Base-by-base conservation (phyloP, 2,888 invertebrate species). In the Azorinus chamasolen region DNA sequence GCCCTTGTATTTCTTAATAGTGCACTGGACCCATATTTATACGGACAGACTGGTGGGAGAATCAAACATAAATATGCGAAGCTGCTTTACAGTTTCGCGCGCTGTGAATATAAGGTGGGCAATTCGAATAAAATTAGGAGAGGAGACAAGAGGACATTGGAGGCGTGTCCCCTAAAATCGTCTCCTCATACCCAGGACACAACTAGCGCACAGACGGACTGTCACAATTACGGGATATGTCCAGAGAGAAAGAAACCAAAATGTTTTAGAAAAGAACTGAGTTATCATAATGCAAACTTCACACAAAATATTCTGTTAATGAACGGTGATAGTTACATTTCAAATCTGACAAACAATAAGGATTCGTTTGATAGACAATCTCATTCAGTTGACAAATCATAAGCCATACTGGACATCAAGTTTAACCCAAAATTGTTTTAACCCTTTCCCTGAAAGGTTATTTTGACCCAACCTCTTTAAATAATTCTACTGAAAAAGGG, bases 1-100 rank as follows among this genome's bases (percentile, higher is more conserved):
- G 88, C 88, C 61, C 80, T 89, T 22, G 84, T 89, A 55, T 89
- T 88, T 79, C 85, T 89, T 4, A 89, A 89, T 77, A 87, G 88
- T 70, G 89, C 88, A 43, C 70, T 89, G 59, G 82, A 89, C 59
- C 89, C 89, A 5, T 89, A 88, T 63, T 79, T 89, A 58, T 89
- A 89, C 72, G 86, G 88, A 14, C 88, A 88, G 55, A 83, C 83
- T 51, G 87, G 83, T 66, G 81, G 84, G 2, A 78, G 83, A 53
- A 82, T 82, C 16, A 85, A 85, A 69, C 79, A 86, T 54, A 72
- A 80, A 22, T 89, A 87, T 48, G 54, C 61, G 6, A 48, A 43
- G 14, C n/a, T 71, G 16, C 48, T 77, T 24, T 77, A 72, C 48
- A 71, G 58, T 48, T 68, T 71, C 22, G 63, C 72, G 12, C 27